Evolutionary conservation across 1,140 invertebrate species (phyloP).

Genomic region (Lepidurus apus): DNA sequence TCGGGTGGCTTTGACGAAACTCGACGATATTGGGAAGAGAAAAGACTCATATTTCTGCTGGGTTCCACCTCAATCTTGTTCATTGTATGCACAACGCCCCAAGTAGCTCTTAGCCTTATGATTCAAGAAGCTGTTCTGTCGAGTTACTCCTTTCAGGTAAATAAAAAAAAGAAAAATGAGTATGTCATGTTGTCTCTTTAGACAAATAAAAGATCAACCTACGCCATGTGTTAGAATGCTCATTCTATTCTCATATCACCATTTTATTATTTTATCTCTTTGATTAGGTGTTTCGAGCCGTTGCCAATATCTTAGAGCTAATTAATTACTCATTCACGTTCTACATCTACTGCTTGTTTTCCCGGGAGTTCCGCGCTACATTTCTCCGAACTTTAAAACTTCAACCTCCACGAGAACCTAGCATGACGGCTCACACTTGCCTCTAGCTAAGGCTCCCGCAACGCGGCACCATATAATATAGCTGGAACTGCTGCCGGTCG

Average conservation of each 20-base stretch:
- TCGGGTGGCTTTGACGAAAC: slow-evolving; percentile 54
- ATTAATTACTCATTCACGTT: slow-evolving; percentile 71
- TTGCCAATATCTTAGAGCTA: slow-evolving; percentile 66
- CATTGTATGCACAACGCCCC: slow-evolving; percentile 66
- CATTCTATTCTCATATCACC: slow-evolving; percentile 20
- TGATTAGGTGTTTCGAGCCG: slow-evolving; percentile 64
- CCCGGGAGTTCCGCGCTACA: slow-evolving; percentile 66
- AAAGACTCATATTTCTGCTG: slow-evolving; percentile 60
- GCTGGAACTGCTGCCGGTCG: background rate
- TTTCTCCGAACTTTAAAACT: slow-evolving; percentile 49
- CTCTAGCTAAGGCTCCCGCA: background rate
- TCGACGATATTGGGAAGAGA: slow-evolving; percentile 63
- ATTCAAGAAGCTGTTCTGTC: slow-evolving; percentile 57
- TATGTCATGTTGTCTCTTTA: background rate
- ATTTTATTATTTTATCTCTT: slow-evolving; percentile 34
- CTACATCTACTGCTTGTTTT: slow-evolving; percentile 72
- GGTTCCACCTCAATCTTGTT: slow-evolving; percentile 67
- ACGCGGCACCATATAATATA: background rate
- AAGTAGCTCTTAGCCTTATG: slow-evolving; percentile 66
- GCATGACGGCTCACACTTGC: background rate
- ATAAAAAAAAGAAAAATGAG: slow-evolving; percentile 30
- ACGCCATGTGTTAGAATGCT: background rate
- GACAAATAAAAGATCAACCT: background rate
- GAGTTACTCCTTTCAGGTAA: slow-evolving; percentile 59
- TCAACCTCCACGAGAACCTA: background rate